Evolutionary conservation across 2,113 vertebrate species (phyloP).

Genomic region (Psephotus haematonotus): DNA sequence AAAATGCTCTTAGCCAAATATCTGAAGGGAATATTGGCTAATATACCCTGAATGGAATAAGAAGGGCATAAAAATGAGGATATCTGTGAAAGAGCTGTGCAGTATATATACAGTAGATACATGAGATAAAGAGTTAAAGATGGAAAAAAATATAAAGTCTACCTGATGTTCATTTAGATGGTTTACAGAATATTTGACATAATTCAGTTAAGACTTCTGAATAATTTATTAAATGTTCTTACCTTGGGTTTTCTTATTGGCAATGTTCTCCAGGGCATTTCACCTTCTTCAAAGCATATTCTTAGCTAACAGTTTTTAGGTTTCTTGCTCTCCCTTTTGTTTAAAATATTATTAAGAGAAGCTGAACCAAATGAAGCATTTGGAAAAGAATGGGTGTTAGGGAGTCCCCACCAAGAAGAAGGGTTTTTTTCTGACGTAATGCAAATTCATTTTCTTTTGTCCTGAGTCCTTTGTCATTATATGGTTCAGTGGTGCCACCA

Average conservation of each 20-base stretch:
- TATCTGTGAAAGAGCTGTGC: neutral
- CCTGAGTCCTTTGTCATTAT: neutral
- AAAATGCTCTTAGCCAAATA: neutral
- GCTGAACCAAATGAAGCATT: neutral
- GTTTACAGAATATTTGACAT: neutral
- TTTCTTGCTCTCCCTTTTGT: neutral
- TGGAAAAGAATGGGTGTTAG: neutral
- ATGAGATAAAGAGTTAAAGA: neutral
- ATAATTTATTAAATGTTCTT: neutral
- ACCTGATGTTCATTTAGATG: neutral
- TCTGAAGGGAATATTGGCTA: neutral
- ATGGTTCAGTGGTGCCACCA: neutral
- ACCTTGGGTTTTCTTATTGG: neutral
- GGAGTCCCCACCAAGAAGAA: neutral
- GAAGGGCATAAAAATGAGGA: neutral
- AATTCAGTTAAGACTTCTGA: neutral
- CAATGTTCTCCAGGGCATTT: neutral
- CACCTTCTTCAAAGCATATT: neutral
- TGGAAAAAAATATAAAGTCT: neutral
- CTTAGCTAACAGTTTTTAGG: neutral
- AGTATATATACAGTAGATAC: neutral
- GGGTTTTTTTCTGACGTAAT: neutral
- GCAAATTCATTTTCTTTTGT: constrained; percentile 12
- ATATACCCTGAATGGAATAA: neutral
- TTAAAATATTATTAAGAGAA: neutral